Evolutionary conservation across 1,140 invertebrate genomes (phyloP), one percentile per base, ranked within the genome.

Genomic region (Phocides pigmalion): DNA sequence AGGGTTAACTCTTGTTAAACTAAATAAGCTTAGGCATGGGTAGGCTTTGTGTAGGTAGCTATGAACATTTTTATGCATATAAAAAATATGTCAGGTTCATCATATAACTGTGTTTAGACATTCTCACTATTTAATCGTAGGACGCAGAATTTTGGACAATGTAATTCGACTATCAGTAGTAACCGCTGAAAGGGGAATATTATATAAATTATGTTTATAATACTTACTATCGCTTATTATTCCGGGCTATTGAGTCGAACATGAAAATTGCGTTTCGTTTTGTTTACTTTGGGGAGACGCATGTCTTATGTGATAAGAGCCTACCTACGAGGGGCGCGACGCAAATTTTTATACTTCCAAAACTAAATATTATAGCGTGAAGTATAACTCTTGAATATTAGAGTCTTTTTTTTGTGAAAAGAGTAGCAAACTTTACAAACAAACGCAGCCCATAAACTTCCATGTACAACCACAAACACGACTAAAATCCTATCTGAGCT

Each of bases 201-300:
- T 76, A 79, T 72, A 74, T 75, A 74, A 76, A 80, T 78, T 22
- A 54, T 54, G 39, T 54, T 61, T 22, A 85, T 85, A 82, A 82
- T 82, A 84, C 82, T 86, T 81, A 86, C 81, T 82, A 87, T 85
- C 79, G 71, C 85, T 87, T 89, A 87, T 90, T 90, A 89, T 90
- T 90, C 88, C 87, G 76, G 84, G 81, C 81, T 88, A 88, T 90
- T 89, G 88, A 88, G 75, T 87, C 75, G 76, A 87, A 88, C 76
- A 90, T 66, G 84, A 84, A 90, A 90, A 88, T 87, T 86, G 83
- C 82, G 84, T 88, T 87, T 74, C 81, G 77, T 82, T 81, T 76
- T 90, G 84, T 89, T 90, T 87, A 88, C 76, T 73, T 73, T 82
- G 76, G 81, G 70, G 71, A 73, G 65, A 63, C 58, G 66, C 51